phyloP scores from a whole-genome alignment of 53 echinoderm and acorn worm genomes.

The Arbacia lixula region DNA sequence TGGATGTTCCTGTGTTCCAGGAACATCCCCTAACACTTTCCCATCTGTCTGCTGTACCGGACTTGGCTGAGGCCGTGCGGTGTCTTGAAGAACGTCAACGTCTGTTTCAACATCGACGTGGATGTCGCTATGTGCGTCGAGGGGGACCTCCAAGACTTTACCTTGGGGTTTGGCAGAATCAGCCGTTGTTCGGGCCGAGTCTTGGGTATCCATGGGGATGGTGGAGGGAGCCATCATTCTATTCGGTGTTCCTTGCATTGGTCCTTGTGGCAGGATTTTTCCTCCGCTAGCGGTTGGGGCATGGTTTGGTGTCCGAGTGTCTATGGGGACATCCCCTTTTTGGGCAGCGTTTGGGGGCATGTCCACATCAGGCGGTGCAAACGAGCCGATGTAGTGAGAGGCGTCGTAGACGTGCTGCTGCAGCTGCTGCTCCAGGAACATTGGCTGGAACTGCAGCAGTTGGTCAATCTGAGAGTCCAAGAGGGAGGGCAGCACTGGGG shows the following conservation, averaged over 20 bases:
- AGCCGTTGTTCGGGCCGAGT: background rate
- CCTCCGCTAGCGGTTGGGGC: background rate
- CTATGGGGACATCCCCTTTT: background rate
- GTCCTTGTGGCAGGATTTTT: too few species aligned
- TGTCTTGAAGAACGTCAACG: background rate
- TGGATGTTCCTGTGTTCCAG: too few species aligned
- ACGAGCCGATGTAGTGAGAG: constrained; percentile 21
- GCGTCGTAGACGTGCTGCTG: constrained; percentile 51
- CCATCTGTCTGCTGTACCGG: background rate
- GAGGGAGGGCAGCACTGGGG: constrained; percentile 41
- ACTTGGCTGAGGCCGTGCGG: background rate
- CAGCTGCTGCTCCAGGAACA: constrained; percentile 50
- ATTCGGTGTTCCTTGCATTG: background rate
- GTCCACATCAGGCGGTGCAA: constrained; percentile 24
- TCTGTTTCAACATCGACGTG: constrained; percentile 45
- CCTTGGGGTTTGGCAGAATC: too few species aligned
- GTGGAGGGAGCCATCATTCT: background rate
- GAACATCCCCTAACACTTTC: too few species aligned
- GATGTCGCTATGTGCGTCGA: constrained; percentile 20
- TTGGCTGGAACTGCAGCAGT: constrained; percentile 60
- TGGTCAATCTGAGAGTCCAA: constrained; percentile 59
- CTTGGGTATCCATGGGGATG: background rate
- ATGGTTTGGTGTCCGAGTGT: background rate
- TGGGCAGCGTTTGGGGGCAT: background rate
- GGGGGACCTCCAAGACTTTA: background rate